These are phyloP conservation scores for Myotis vivesi DNA, from an alignment of 2,797 vertebrate genomes.

Conservation along the genomic window DNA sequence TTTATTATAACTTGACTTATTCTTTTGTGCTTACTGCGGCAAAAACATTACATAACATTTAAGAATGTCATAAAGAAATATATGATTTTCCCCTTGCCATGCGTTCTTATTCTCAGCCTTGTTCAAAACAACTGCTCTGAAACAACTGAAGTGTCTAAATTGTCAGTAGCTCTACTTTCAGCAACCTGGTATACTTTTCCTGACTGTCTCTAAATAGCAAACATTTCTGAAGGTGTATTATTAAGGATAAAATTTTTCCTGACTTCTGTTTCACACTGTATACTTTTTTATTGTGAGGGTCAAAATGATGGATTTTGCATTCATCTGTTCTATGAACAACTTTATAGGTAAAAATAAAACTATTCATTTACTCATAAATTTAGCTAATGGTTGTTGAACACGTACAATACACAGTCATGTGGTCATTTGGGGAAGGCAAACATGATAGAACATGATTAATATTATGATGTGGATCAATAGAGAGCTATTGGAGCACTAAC, in stretches of 20 bases:
- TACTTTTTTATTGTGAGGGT: not conserved
- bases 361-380: not conserved
- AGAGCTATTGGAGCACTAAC: not conserved
- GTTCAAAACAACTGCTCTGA: conserved; percentile 3
- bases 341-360: not conserved
- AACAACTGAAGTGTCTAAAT: not conserved
- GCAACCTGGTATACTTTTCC: not conserved
- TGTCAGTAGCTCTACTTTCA: not conserved
- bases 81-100: conserved; percentile 46
- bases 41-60: conserved; percentile 71
- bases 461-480: not conserved
- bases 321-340: not conserved
- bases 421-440: not conserved
- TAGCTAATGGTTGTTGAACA: not conserved
- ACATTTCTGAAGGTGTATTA: not conserved
- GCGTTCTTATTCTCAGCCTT: not conserved
- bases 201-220: conserved; percentile 17
- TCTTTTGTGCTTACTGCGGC: conserved; percentile 61
- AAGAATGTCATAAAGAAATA: conserved; percentile 70
- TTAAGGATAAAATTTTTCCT: conserved; percentile 35
- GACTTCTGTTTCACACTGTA: conserved; percentile 15
- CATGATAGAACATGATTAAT: not conserved
- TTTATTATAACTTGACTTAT: conserved; percentile 55
- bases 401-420: not conserved
- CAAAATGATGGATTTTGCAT: not conserved